Base-by-base conservation (phyloP, 2,888 invertebrate genomes). In the Xylota sylvarum region DNA sequence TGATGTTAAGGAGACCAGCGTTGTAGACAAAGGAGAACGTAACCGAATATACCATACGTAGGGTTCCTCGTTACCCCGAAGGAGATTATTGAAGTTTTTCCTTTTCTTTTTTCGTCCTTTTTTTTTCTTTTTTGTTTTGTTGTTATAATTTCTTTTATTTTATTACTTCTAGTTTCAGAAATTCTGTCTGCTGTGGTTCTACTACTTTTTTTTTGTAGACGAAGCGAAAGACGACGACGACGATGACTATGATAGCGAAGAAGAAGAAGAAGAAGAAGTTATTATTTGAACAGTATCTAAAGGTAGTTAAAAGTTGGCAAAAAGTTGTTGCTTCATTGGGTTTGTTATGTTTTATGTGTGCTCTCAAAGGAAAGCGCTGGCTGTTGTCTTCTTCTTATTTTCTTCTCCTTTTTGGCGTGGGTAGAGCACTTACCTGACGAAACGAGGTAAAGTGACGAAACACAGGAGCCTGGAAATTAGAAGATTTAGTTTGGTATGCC, bases 261-360 rank as follows among this genome's bases (percentile, higher is more conserved):
- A 23, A 14, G 30, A 32, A 12, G 19, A 40, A n/a, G 46, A 35
- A 23, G 43, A 50, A 35, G 27, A 56, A 37, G 56, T 72, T 79
- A 56, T 79, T 79, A 79, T 79, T 48, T 67, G 76, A 46, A 46
- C 76, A 67, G 62, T 78, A 62, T 78, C 43, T 70, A 43, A 30
- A 72, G 78, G 79, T 72, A 79, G 79, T 79, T 70, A 79, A 79
- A 79, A 79, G 27, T 79, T 79, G 14, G 35, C 37, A 19, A 17
- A 79, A 79, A 79, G 79, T 79, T 79, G 70, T 79, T 79, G 79
- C 79, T 72, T 79, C 79, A 79, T 79, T 79, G 79, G 79, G 62
- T 79, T 79, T 70, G 79, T 79, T 79, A 79, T 79, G 64, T 72
- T 72, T 79, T 64, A 79, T 79, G 62, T 46, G 55, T 55, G 35